Conservation (phyloP, 53 echinoderm and acorn worm genomes). For the Echinarachnius parma region DNA sequence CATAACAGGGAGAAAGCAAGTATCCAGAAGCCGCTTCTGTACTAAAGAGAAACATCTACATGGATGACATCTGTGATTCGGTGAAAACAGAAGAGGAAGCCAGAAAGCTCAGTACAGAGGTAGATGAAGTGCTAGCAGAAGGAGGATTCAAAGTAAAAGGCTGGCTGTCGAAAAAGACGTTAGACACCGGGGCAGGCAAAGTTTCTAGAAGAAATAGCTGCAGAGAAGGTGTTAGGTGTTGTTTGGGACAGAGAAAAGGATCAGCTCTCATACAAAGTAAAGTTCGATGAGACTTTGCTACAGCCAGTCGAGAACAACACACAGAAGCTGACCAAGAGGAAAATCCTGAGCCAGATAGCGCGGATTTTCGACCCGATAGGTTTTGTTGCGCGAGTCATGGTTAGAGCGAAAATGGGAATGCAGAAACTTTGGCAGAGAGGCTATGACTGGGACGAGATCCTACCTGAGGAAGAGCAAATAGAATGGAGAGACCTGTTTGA, state of each 20-base stretch:
- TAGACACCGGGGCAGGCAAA: slow-evolving; percentile 2
- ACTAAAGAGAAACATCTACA: slow-evolving; percentile 22
- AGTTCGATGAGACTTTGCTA: slow-evolving; percentile 15
- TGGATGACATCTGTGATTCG: slow-evolving; percentile 51
- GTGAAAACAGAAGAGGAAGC: slow-evolving; percentile 13
- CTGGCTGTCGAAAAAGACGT: slow-evolving; percentile 23
- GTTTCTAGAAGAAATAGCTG: slow-evolving; percentile 14
- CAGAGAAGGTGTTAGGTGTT: slow-evolving; percentile 44
- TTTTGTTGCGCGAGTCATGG: slow-evolving; percentile 25
- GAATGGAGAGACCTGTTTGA: slow-evolving; percentile 41
- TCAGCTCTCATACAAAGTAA: slow-evolving; percentile 38
- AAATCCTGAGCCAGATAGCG: slow-evolving; percentile 24
- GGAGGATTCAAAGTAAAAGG: slow-evolving; percentile 46
- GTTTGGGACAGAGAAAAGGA: slow-evolving; percentile 44
- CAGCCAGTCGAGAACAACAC: too few species aligned
- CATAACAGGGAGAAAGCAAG: slow-evolving; percentile 19
- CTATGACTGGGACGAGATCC: slow-evolving; percentile 34
- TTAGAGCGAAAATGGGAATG: slow-evolving; percentile 43
- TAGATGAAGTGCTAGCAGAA: slow-evolving; percentile 24
- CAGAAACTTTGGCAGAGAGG: slow-evolving; percentile 50
- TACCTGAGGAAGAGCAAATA: not conserved
- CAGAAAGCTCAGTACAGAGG: not conserved
- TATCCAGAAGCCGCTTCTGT: slow-evolving; percentile 17
- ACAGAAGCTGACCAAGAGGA: slow-evolving; percentile 41
- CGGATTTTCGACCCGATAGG: slow-evolving; percentile 48